A percentile compares a stretch with the other conserved stretches of the same genome.
Evolutionary conservation across 2,888 invertebrate genomes (phyloP).

Genomic region (Rotaria sp.): DNA sequence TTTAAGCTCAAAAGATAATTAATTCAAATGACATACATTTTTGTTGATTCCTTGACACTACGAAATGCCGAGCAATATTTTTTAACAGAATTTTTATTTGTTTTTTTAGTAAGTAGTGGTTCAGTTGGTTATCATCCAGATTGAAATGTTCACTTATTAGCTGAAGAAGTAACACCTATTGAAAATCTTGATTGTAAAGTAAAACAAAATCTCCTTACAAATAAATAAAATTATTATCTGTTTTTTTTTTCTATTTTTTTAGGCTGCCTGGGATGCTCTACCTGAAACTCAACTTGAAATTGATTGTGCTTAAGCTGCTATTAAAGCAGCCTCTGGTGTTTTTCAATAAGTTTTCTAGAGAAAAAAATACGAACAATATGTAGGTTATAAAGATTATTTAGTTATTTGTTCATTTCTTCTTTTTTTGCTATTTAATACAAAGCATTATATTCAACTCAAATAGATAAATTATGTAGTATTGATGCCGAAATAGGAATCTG

Average conservation of each 20-base stretch:
- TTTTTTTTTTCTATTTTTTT: not conserved
- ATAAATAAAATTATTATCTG: not conserved
- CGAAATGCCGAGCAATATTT: too few relatives aligned
- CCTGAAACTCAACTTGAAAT: slow-evolving; percentile 80
- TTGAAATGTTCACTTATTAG: slow-evolving; percentile 80
- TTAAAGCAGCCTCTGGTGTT: slow-evolving; percentile 31
- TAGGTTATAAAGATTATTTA: slow-evolving; percentile 11
- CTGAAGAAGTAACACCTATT: slow-evolving; percentile 84
- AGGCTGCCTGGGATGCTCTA: slow-evolving; percentile 73
- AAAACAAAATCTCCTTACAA: slow-evolving; percentile 34
- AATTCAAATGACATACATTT: too few relatives aligned
- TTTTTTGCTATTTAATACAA: not conserved
- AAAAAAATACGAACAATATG: not conserved
- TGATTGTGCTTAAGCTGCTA: slow-evolving; percentile 80
- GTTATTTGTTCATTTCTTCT: not conserved
- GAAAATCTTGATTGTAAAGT: slow-evolving; percentile 69
- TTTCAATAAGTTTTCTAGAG: not conserved
- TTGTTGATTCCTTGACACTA: too few relatives aligned
- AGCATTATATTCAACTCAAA: not conserved
- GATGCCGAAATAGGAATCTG: too few relatives aligned
- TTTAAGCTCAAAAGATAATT: too few relatives aligned
- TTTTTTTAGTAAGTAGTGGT: slow-evolving; percentile 74
- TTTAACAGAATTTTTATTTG: too few relatives aligned
- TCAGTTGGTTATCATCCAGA: slow-evolving; percentile 91
- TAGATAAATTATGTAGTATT: not conserved